Evolutionary conservation across 2,797 vertebrate species (phyloP), one percentile per base, ranked within the genome.

Genomic region (Cercopithecus petaurista): DNA sequence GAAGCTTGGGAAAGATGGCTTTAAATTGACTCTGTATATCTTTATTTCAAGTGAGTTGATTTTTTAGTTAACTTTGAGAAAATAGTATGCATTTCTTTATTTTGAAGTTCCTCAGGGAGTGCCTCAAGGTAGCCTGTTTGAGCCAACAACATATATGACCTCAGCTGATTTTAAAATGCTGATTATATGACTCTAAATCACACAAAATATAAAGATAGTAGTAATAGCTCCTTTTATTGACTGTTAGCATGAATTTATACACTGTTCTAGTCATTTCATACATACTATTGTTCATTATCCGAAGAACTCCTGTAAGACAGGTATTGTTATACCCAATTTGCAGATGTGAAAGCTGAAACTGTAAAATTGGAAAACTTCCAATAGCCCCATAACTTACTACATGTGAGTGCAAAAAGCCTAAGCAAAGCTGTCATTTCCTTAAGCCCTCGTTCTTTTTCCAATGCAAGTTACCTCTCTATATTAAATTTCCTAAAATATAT

Each of bases 131-230:
- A 93, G 43, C 21, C 70, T 14, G n/a, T 89, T 83, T 80, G 46
- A 95, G 5, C 17, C 86, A 90, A 59, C 21, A 88, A 30, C 28
- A 87, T 90, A 12, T 43, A 52, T 30, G n/a, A 81, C 13, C 89
- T 96, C 26, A 89, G 96, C 67, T 83, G 70, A 96, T 88, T 95
- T 96, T 77, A 50, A 87, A 90, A 55, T 81, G 26, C 57, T 87
- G 39, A 83, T 70, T 75, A 43, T 61, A 4, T 55, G 67, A 89
- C 39, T 75, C 41, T 77, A 84, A 96, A 92, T 76, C 73, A 89
- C 50, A 86, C 73, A 72, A 93, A 94, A 91, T 67, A 82, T 67
- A 88, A 91, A 92, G 57, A 87, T 4, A 73, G 28, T 59, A 83
- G 83, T 24, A 64, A 87, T 67, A 59, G n/a, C 19, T 94, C 19